Conservation (phyloP, 1,140 invertebrate genomes). For the Tetramorium alpestre region DNA sequence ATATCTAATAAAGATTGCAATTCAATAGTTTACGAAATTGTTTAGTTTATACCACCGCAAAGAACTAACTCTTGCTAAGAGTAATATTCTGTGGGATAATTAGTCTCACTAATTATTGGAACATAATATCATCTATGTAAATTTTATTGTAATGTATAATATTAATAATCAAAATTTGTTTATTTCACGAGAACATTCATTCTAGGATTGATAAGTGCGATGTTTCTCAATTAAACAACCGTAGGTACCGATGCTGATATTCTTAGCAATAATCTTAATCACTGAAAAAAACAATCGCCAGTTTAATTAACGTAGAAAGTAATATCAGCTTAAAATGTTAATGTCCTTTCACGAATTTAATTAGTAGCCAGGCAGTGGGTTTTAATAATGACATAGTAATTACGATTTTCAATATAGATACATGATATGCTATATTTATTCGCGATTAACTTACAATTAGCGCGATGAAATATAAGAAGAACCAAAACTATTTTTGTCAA, state of each 20-base stretch:
- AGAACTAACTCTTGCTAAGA: too few relatives aligned
- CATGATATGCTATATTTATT: not conserved
- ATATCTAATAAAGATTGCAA: too few relatives aligned
- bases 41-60: too few relatives aligned
- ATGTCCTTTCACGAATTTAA: not conserved
- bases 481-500: conserved; percentile 8
- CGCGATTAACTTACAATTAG: not conserved
- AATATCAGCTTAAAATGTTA: not conserved
- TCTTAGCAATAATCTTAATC: not conserved
- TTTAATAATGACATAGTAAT: not conserved
- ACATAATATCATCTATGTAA: too few relatives aligned
- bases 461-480: not conserved
- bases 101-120: too few relatives aligned
- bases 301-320: not conserved
- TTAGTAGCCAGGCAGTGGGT: not conserved
- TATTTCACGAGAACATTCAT: too few relatives aligned
- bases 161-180: too few relatives aligned
- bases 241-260: not conserved
- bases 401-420: not conserved
- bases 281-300: not conserved
- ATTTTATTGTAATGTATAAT: not conserved
- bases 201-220: too few relatives aligned
- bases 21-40: too few relatives aligned
- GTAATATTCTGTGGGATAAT: too few relatives aligned
- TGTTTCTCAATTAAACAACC: too few relatives aligned